Base-by-base conservation (phyloP, 2,797 vertebrate genomes). In the Aldrovandia affinis region DNA sequence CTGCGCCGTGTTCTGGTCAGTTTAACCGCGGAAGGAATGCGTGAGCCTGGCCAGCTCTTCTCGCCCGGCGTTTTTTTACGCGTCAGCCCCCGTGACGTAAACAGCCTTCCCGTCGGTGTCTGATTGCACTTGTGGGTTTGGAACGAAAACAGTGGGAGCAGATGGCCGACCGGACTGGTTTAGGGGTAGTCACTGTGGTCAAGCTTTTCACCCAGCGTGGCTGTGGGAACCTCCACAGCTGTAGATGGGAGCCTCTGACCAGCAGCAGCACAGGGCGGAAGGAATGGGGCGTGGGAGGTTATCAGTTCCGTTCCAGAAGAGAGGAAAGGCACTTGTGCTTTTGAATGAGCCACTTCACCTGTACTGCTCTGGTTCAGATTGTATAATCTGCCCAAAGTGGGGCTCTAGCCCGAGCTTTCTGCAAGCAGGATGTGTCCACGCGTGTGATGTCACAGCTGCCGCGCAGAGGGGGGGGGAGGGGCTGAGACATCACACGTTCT, bases 1-100 rank as follows among this genome's bases (percentile, higher is more conserved):
- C 10, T 18, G 10, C 9, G 18, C 44, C 88, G 14, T 55, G 78
- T 54, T 33, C 57, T 2, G 89, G 84, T 91, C 88, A 88, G 87
- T 87, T 90, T 86, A 89, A 86, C 89, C 90, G 83, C 12, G 22
- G 54, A 81, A 39, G 30, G 55, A 28, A 61, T 14, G 20, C 18
- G 10, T 33, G 33, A 81, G 33, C 80, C 22, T 63, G 33, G 55
- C 80, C 18, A 42, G 80, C 33, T 81, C 22, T 25, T 15, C 54
- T 39, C 10, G n/a, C 73, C 73, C 47, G 20, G 6, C 18, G 1
- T 22, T 18, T 14, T 30, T 36, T 12, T 81, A 59, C 52, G 14
- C 22, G 44, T 42, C 55, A 9, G 36, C 9, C 39, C 73, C 2
- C 25, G 59, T 22, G 25, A 77, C 39, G 47, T 83, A 22, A 70